A percentile compares a stretch with the other conserved stretches of the same genome.
These are phyloP conservation scores for Branchinecta sandiegonensis DNA, from an alignment of 2,888 invertebrate species.

Conservation along the genomic window DNA sequence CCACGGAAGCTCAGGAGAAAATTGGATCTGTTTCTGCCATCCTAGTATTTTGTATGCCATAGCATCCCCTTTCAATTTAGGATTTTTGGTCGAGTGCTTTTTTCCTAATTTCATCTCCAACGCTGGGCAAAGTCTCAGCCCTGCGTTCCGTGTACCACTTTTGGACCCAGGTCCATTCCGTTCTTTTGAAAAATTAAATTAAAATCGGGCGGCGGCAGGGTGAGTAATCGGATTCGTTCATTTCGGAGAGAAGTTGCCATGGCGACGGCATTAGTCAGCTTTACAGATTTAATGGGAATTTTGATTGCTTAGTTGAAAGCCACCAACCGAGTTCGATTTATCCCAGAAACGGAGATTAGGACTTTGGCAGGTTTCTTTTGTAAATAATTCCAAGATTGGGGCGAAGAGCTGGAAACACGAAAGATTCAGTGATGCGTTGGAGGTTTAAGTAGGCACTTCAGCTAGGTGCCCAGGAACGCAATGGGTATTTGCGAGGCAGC, in stretches of 20 bases:
- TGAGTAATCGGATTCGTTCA: conserved; percentile 15
- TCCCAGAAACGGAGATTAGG: conserved; percentile 13
- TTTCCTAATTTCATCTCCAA: neutral
- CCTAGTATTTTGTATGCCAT: too few species aligned
- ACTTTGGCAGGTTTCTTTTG: neutral
- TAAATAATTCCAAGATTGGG: too few species aligned
- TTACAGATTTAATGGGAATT: conserved; percentile 16
- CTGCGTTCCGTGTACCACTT: neutral
- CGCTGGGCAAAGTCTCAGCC: neutral
- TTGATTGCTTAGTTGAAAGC: conserved; percentile 7
- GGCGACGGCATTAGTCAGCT: neutral
- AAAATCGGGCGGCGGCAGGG: conserved; percentile 8
- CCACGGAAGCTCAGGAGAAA: too few species aligned
- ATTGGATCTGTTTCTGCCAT: too few species aligned
- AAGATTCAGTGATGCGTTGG: too few species aligned
- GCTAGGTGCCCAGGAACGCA: too few species aligned
- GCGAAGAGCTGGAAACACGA: too few species aligned
- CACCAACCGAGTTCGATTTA: conserved; percentile 3
- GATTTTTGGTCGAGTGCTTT: conserved; percentile 13
- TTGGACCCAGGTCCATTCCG: neutral
- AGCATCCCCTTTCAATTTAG: too few species aligned
- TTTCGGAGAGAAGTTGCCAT: conserved; percentile 10
- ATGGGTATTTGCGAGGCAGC: too few species aligned
- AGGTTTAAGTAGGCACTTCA: too few species aligned
- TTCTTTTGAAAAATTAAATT: conserved; percentile 16